These are phyloP conservation scores for Lepus timidus DNA, from an alignment of 2,113 vertebrate genomes.

Conservation along the genomic window DNA sequence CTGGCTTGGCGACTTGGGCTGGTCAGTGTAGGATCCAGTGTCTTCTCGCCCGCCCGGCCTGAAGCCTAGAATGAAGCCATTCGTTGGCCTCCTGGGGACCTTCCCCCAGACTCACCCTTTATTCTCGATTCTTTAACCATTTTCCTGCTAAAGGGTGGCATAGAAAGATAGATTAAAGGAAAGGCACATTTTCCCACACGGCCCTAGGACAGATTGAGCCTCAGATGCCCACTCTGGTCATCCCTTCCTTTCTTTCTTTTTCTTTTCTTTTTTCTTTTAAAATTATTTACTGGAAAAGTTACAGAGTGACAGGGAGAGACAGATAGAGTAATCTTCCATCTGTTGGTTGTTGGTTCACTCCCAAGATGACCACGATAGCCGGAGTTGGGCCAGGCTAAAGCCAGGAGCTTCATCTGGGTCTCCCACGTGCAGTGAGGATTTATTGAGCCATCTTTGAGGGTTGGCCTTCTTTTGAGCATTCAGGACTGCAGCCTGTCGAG, in stretches of 20 bases:
- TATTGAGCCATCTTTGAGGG: slow-evolving; percentile 45
- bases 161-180: neutral
- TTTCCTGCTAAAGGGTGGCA: slow-evolving; percentile 31
- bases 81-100: neutral
- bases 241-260: too few relatives aligned
- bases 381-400: too few relatives aligned
- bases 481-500: neutral
- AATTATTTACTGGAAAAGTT: too few relatives aligned
- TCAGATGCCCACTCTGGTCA: neutral
- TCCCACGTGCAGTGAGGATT: neutral
- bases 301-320: too few relatives aligned
- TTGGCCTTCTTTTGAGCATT: slow-evolving; percentile 12
- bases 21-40: neutral
- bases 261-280: too few relatives aligned
- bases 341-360: too few relatives aligned
- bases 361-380: too few relatives aligned
- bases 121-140: neutral
- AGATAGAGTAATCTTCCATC: too few relatives aligned
- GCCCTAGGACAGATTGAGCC: neutral
- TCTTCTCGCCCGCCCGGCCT: neutral
- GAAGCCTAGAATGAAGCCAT: neutral
- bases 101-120: neutral
- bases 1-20: neutral
- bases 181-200: neutral
- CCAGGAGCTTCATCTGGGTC: too few relatives aligned